A percentile compares a stretch with the other conserved stretches of the same genome.
Evolutionary conservation across 1,140 invertebrate genomes (phyloP).

Genomic region (Neodiprion lecontei): DNA sequence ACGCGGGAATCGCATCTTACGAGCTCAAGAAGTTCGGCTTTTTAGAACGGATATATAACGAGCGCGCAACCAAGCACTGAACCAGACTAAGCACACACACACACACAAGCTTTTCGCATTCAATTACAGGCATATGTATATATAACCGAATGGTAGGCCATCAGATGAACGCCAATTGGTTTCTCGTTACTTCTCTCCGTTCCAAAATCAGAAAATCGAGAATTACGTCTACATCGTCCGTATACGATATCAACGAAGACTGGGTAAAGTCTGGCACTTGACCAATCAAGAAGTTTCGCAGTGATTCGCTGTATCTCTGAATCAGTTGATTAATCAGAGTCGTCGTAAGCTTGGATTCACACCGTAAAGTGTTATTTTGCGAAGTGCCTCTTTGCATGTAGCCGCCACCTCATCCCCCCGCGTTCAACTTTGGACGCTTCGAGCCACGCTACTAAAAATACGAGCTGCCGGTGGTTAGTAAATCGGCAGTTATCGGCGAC

Average conservation of each 20-base stretch:
- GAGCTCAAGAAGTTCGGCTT: constrained; percentile 1
- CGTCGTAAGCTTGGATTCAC: too few species aligned
- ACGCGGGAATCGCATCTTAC: constrained; percentile 3
- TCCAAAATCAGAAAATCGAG: background rate
- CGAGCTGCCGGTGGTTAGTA: background rate
- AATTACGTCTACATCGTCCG: too few species aligned
- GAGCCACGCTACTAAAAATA: background rate
- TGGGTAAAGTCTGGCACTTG: too few species aligned
- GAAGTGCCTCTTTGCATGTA: too few species aligned
- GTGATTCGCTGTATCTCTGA: too few species aligned
- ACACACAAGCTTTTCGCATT: background rate
- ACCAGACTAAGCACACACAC: background rate
- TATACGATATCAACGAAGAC: too few species aligned
- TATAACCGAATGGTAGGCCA: too few species aligned
- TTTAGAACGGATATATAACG: background rate
- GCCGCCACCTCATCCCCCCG: too few species aligned
- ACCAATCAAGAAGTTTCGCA: too few species aligned
- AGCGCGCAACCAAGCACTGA: background rate
- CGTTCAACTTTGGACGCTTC: too few species aligned
- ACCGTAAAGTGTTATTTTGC: too few species aligned
- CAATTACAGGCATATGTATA: background rate
- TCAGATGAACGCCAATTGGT: background rate
- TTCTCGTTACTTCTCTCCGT: background rate
- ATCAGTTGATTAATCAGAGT: too few species aligned
- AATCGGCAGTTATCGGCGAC: background rate